phyloP scores from a whole-genome alignment of 2,888 invertebrate genomes.

The Microctonus brassicae region DNA sequence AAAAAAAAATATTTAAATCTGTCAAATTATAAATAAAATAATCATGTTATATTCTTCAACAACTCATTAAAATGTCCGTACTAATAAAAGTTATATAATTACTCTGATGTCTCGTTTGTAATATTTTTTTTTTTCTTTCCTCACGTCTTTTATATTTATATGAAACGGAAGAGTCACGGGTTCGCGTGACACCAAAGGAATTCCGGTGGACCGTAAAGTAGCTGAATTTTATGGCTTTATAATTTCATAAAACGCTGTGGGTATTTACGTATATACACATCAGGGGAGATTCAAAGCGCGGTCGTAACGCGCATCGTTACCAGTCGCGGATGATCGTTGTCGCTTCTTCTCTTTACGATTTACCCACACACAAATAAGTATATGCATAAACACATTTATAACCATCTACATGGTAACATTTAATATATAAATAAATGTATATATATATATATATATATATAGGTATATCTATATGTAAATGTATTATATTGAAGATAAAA shows the following conservation, averaged over 20 bases:
- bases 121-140: background rate
- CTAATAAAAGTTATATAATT: background rate
- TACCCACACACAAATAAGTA: slow-evolving; percentile 18
- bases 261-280: slow-evolving; percentile 17
- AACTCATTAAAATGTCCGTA: background rate
- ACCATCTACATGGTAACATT: slow-evolving; percentile 18
- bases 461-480: too few relatives aligned
- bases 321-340: slow-evolving; percentile 45
- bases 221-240: slow-evolving; percentile 52
- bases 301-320: slow-evolving; percentile 40
- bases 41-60: too few relatives aligned
- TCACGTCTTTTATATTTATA: background rate
- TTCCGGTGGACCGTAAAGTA: slow-evolving; percentile 46
- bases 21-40: too few relatives aligned
- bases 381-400: background rate
- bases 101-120: background rate
- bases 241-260: slow-evolving; percentile 49
- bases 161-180: slow-evolving; percentile 5
- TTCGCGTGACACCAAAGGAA: slow-evolving; percentile 26
- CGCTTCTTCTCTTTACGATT: slow-evolving; percentile 49
- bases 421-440: slow-evolving; percentile 6
- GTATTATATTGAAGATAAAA: background rate
- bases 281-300: slow-evolving; percentile 9
- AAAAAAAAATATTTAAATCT: too few relatives aligned
- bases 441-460: background rate